phyloP scores from a whole-genome alignment of 1,140 invertebrate genomes.

The Berghia stephanieae region DNA sequence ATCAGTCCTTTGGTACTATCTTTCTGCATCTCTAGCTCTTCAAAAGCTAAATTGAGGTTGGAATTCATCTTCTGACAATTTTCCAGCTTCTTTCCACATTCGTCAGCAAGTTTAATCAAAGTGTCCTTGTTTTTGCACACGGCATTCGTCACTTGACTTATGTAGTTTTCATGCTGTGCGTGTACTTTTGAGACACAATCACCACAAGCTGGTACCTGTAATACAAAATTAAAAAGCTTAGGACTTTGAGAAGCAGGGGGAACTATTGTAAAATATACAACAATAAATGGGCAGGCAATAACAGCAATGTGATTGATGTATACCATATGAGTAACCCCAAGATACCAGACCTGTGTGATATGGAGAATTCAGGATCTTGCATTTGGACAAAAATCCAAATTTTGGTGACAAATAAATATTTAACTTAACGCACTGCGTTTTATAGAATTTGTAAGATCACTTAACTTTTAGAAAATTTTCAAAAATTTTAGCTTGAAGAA shows the following conservation, averaged over 20 bases:
- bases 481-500: neutral
- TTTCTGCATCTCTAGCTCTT: conserved; percentile 84
- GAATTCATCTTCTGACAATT: conserved; percentile 80
- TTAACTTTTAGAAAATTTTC: neutral
- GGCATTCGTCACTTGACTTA: conserved; percentile 73
- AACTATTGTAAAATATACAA: neutral
- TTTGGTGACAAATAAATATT: too few species aligned
- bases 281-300: neutral
- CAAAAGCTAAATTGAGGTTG: conserved; percentile 80
- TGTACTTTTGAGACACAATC: conserved; percentile 94
- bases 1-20: conserved; percentile 87
- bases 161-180: conserved; percentile 80
- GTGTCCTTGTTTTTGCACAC: conserved; percentile 77
- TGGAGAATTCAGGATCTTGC: too few species aligned
- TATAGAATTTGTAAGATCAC: neutral
- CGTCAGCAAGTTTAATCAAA: conserved; percentile 76
- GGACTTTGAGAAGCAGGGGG: neutral
- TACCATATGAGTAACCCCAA: too few species aligned
- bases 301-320: too few species aligned
- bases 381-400: too few species aligned
- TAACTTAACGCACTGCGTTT: too few species aligned
- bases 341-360: too few species aligned
- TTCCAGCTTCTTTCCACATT: conserved; percentile 77
- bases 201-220: conserved; percentile 61
- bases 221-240: neutral